Conservation (phyloP, 1,140 invertebrate genomes). For the Bacillus rossius region DNA sequence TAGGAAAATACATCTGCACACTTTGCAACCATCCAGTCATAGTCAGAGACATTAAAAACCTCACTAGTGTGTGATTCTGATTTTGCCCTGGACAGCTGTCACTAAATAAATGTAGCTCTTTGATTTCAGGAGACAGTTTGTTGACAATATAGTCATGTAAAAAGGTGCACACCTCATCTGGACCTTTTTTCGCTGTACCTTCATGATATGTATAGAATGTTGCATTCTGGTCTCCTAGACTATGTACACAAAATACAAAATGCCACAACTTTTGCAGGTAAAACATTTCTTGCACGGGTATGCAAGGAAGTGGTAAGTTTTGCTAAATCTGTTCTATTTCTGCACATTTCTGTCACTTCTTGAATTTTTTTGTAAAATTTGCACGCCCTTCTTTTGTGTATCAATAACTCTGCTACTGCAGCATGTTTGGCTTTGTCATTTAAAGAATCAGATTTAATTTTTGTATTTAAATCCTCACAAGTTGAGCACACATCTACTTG, state of each 20-base stretch:
- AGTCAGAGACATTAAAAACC: too few species aligned
- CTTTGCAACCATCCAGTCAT: too few species aligned
- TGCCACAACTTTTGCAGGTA: conserved; percentile 31
- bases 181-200: conserved; percentile 23
- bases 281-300: conserved; percentile 24
- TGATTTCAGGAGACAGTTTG: conserved; percentile 21
- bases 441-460: too few species aligned
- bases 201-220: conserved; percentile 29
- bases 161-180: conserved; percentile 29
- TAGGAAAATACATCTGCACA: too few species aligned
- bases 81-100: conserved; percentile 30
- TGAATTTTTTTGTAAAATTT: too few species aligned
- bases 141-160: conserved; percentile 24
- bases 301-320: conserved; percentile 27
- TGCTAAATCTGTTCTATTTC: too few species aligned
- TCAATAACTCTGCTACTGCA: too few species aligned
- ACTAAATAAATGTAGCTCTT: conserved; percentile 27
- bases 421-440: too few species aligned
- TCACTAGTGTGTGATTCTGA: conserved; percentile 22
- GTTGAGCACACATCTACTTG: too few species aligned
- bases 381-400: too few species aligned
- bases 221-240: conserved; percentile 23
- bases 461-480: too few species aligned
- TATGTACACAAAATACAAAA: conserved; percentile 29
- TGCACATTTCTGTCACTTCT: too few species aligned